These are phyloP conservation scores for Thymallus thymallus DNA, from an alignment of 2,113 vertebrate species.

Conservation along the genomic window DNA sequence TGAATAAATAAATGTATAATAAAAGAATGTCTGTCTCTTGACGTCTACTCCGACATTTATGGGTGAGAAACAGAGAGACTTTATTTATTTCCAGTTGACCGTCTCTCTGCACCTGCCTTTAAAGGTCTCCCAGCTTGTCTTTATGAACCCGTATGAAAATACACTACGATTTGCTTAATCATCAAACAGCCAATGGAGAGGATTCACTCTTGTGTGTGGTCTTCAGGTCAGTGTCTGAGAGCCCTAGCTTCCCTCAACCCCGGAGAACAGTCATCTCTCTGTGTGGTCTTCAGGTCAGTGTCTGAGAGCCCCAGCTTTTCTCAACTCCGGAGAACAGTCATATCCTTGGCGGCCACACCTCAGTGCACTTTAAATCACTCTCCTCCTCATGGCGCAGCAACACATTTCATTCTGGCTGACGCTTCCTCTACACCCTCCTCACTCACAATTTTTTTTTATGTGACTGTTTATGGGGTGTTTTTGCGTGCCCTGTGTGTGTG, in stretches of 20 bases:
- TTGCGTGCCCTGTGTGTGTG: neutral
- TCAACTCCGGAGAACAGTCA: constrained; percentile 65
- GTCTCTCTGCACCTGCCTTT: constrained; percentile 61
- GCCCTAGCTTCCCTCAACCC: constrained; percentile 37
- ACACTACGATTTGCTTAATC: constrained; percentile 68
- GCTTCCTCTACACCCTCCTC: constrained; percentile 14
- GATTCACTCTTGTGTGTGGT: constrained; percentile 73
- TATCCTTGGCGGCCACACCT: constrained; percentile 66
- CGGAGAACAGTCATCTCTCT: constrained; percentile 72
- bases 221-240: constrained; percentile 40
- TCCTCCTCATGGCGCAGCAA: constrained; percentile 53
- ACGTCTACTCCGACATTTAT: constrained; percentile 39
- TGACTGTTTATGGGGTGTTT: constrained; percentile 1
- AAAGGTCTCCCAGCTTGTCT: constrained; percentile 62
- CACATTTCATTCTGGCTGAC: constrained; percentile 54
- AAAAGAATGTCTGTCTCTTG: neutral
- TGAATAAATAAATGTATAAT: constrained; percentile 44
- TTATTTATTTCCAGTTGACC: constrained; percentile 66
- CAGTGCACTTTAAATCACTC: constrained; percentile 49
- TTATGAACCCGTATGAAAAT: constrained; percentile 70
- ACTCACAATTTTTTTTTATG: neutral
- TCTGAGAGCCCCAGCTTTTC: constrained; percentile 36
- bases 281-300: constrained; percentile 70
- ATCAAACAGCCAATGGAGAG: constrained; percentile 57
- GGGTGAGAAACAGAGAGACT: constrained; percentile 42